These are phyloP conservation scores for Anguilla marmorata DNA, from an alignment of 2,797 vertebrate species.

Conservation along the genomic window DNA sequence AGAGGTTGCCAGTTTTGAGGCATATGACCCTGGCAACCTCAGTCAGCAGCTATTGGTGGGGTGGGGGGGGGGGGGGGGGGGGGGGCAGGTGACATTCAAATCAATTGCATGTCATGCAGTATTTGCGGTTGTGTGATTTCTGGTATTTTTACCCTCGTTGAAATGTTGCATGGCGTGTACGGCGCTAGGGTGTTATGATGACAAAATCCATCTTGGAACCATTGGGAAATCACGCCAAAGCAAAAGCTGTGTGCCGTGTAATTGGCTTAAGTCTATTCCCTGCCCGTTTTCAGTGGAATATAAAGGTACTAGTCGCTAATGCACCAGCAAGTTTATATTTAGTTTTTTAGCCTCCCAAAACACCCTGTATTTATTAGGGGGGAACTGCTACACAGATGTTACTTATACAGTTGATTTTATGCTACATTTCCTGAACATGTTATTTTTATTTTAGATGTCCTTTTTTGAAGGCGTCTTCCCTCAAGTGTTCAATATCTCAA, in stretches of 20 bases:
- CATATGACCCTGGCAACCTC: neutral
- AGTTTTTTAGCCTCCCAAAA: neutral
- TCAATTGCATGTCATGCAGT: neutral
- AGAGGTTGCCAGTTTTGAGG: neutral
- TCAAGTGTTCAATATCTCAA: neutral
- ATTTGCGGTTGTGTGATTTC: neutral
- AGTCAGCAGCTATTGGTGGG: neutral
- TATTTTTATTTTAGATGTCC: neutral
- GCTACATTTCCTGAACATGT: conserved; percentile 7
- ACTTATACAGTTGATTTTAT: conserved; percentile 8
- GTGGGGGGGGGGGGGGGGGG: neutral
- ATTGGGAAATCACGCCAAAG: conserved; percentile 12
- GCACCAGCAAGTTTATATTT: conserved; percentile 6
- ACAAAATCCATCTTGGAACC: conserved; percentile 20
- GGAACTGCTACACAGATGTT: neutral
- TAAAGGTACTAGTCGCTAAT: neutral
- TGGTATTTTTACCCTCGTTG: neutral
- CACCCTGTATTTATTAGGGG: neutral
- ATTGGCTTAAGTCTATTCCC: conserved; percentile 20
- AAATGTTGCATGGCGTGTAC: neutral
- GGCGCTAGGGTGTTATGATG: neutral
- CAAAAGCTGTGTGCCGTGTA: neutral
- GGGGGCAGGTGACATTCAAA: neutral
- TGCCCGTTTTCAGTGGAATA: neutral
- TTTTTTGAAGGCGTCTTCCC: neutral